phyloP scores from a whole-genome alignment of 2,797 vertebrate genomes.

The Sebastolobus altivelis region DNA sequence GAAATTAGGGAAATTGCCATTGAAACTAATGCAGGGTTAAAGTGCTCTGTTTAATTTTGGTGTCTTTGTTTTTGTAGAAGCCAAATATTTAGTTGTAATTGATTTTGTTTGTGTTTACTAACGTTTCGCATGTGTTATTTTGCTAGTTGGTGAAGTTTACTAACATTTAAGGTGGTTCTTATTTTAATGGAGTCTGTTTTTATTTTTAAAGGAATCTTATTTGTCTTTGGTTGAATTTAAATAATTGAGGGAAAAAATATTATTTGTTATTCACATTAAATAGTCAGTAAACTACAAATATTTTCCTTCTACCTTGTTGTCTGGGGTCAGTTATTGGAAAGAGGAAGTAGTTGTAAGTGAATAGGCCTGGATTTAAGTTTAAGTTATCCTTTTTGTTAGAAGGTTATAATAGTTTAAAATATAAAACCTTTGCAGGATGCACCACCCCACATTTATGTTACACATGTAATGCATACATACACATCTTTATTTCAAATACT shows the following conservation, averaged over 20 bases:
- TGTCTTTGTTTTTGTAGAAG: too few species aligned
- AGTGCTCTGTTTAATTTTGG: too few species aligned
- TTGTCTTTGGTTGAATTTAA: neutral
- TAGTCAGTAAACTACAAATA: neutral
- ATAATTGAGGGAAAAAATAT: neutral
- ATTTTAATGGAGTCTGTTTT: neutral
- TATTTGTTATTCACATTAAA: neutral
- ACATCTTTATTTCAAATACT: conserved; percentile 7
- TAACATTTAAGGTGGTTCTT: too few species aligned
- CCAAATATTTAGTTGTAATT: too few species aligned
- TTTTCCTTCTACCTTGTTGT: neutral
- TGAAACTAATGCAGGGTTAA: rapidly evolving
- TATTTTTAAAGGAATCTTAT: too few species aligned
- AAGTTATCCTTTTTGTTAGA: neutral
- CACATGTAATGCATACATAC: neutral
- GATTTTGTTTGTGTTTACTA: too few species aligned
- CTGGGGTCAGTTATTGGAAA: neutral
- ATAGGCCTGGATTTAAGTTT: neutral
- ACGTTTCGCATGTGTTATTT: too few species aligned
- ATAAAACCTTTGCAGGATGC: too few species aligned
- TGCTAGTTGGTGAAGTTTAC: too few species aligned
- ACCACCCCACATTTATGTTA: neutral
- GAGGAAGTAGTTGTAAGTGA: neutral
- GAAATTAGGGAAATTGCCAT: too few species aligned
- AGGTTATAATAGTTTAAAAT: too few species aligned